phyloP scores from a whole-genome alignment of 2,888 invertebrate genomes.

The Prosapia bicincta region DNA sequence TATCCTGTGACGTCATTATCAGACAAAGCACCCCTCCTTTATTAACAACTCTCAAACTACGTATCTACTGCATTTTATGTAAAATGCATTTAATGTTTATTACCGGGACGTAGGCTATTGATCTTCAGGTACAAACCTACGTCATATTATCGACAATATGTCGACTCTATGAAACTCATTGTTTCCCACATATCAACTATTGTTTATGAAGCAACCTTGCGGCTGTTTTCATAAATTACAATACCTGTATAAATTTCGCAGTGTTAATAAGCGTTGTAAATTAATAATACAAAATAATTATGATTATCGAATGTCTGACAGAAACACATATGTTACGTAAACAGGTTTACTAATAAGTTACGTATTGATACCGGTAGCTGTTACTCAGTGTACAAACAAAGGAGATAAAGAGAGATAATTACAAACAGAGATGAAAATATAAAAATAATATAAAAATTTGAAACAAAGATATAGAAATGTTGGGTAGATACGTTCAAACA shows the following conservation, averaged over 20 bases:
- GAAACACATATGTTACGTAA: neutral
- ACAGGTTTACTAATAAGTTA: neutral
- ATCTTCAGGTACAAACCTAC: neutral
- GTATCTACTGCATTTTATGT: too few species aligned
- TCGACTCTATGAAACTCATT: neutral
- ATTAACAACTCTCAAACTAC: too few species aligned
- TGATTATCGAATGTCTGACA: neutral
- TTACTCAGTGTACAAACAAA: too few species aligned
- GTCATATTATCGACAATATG: neutral
- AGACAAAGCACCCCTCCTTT: too few species aligned
- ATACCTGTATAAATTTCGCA: neutral
- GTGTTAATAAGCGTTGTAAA: neutral
- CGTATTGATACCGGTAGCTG: too few species aligned
- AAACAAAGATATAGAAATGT: too few species aligned
- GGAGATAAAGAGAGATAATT: too few species aligned
- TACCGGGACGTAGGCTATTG: neutral
- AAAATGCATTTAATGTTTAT: too few species aligned
- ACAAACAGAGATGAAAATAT: too few species aligned
- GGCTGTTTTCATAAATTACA: neutral
- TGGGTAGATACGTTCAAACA: too few species aligned
- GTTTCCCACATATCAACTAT: neutral
- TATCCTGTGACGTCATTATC: too few species aligned
- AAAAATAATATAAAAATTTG: too few species aligned
- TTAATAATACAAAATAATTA: neutral
- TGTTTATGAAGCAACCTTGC: neutral